Base-by-base conservation (phyloP, 1,140 invertebrate genomes). In the Heliconius nattereri region DNA sequence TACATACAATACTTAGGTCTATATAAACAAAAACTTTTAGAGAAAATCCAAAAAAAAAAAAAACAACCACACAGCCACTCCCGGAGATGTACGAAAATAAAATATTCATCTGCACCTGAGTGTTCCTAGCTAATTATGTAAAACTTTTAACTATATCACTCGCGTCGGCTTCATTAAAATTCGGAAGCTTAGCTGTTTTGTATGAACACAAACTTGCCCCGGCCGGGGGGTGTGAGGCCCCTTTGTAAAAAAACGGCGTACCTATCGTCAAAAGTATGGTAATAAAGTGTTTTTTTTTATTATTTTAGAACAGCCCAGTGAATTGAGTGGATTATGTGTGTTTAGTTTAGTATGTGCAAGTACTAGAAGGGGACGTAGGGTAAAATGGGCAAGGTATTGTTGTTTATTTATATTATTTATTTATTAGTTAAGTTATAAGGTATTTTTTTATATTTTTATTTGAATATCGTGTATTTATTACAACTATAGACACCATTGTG, bases 71-170 rank as follows among this genome's bases (percentile, higher is more conserved):
- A 6, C 7, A 52, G 7, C 49, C 16, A 52, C 9, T 66, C 26
- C 20, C 23, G 23, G 26, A 23, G 13, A 29, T 29, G 26, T 66
- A 66, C 60, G 13, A 66, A 66, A 29, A 26, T 66, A 29, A 66
- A 66, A 66, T 29, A 66, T 66, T 66, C 60, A 66, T 49, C 45
- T 45, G 35, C 72, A 73, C 26, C 37, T 73, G 72, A 73, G 49
- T 73, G 72, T 73, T 73, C 72, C 66, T 71, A 57, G 32, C 75
- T 71, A 78, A 81, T 75, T 81, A 71, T 76, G 79, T 57, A 49
- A 76, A 81, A 81, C 72, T 81, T 81, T 81, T 81, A 81, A 81
- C 78, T 78, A 76, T 78, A 70, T 75, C 60, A 66, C 26, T 75
- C 72, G n/a, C 75, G 72, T 26, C 32, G 75, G 54, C 73, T 73